A percentile compares a stretch with the other conserved stretches of the same genome.
phyloP scores from a whole-genome alignment of 2,888 invertebrate genomes.

The Psylliodes chrysocephalus region DNA sequence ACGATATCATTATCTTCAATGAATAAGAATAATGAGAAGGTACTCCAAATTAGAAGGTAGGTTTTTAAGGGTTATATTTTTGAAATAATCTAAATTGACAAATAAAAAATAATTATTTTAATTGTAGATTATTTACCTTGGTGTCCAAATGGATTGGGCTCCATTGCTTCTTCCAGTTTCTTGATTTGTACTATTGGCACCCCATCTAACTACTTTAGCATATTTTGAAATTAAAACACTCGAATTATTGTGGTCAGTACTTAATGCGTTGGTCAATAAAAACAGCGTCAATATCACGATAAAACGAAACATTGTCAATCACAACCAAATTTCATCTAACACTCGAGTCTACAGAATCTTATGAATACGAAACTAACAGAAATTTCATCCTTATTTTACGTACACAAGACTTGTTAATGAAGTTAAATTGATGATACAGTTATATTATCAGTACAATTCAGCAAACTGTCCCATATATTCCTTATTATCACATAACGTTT shows the following conservation, averaged over 20 bases:
- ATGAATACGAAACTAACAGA: constrained; percentile 44
- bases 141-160: constrained; percentile 57
- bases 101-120: not conserved
- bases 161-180: constrained; percentile 52
- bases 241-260: constrained; percentile 46
- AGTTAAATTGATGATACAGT: constrained; percentile 56
- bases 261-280: constrained; percentile 42
- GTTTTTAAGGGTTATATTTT: too few species aligned
- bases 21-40: too few species aligned
- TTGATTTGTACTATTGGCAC: constrained; percentile 37
- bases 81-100: too few species aligned
- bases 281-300: constrained; percentile 27
- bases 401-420: constrained; percentile 58
- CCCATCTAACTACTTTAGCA: constrained; percentile 61
- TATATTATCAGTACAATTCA: constrained; percentile 47
- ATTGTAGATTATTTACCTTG: constrained; percentile 52
- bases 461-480: constrained; percentile 44
- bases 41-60: too few species aligned
- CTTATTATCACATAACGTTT: constrained; percentile 29
- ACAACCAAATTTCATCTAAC: constrained; percentile 18
- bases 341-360: constrained; percentile 21
- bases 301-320: constrained; percentile 25
- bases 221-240: constrained; percentile 57
- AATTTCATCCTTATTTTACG: constrained; percentile 53
- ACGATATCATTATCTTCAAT: too few species aligned